Evolutionary conservation across 2,797 vertebrate genomes (phyloP).

Genomic region (Rhinophrynus dorsalis): DNA sequence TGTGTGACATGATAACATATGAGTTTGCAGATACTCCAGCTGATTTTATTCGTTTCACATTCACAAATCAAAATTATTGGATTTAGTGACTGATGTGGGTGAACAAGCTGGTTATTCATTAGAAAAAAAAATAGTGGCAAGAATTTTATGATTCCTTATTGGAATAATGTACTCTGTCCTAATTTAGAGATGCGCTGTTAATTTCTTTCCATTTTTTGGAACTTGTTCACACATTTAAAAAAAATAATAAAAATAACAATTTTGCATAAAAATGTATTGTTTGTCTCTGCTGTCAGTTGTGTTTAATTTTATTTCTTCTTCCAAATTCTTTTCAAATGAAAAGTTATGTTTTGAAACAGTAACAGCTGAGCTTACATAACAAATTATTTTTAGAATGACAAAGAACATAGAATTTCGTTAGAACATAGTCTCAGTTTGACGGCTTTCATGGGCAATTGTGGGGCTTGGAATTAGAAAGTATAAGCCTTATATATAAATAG

Average conservation of each 20-base stretch:
- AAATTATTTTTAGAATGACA: conserved; percentile 3
- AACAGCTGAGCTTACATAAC: not conserved
- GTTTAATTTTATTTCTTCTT: not conserved
- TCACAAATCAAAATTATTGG: no score
- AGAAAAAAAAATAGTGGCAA: not conserved
- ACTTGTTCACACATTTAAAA: not conserved
- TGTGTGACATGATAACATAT: no score
- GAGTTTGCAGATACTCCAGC: no score
- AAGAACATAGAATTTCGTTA: not conserved
- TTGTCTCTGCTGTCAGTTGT: not conserved
- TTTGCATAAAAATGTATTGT: not conserved
- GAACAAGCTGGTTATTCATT: no score
- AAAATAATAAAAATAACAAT: no score
- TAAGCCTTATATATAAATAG: no score
- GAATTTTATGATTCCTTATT: not conserved
- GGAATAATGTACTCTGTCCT: not conserved
- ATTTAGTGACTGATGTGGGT: no score
- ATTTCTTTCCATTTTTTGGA: not conserved
- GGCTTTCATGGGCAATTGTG: no score
- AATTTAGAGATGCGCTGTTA: not conserved
- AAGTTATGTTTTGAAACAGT: not conserved
- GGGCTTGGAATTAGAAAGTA: no score
- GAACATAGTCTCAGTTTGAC: not conserved
- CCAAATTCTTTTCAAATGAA: not conserved
- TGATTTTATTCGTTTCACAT: no score